Percentiles rank a stretch among this genome's conserved stretches.
phyloP scores from a whole-genome alignment of 1,140 invertebrate species.

The Drosophila ercepeae region DNA sequence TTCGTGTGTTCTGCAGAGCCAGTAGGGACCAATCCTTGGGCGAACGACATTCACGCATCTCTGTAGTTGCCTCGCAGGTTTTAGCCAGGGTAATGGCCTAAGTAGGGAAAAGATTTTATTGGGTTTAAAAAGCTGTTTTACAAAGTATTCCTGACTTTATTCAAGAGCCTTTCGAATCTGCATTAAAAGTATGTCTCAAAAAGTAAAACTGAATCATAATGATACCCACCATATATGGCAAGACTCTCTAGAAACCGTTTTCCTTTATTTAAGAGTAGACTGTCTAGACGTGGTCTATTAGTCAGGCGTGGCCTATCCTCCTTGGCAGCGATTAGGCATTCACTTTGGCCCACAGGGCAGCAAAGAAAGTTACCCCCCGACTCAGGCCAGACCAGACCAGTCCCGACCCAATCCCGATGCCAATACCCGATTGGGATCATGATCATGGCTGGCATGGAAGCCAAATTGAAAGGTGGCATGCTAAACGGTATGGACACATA shows the following conservation, averaged over 20 bases:
- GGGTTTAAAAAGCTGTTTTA: background rate
- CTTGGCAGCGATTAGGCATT: slow-evolving; percentile 61
- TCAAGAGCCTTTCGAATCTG: too few species aligned
- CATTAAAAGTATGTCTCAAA: background rate
- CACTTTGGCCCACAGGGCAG: slow-evolving; percentile 63
- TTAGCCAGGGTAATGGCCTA: slow-evolving; percentile 94
- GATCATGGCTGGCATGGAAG: slow-evolving; percentile 39
- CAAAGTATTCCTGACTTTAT: too few species aligned
- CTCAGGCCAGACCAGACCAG: background rate
- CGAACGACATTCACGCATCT: slow-evolving; percentile 94
- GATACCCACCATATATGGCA: background rate
- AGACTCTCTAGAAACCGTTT: too few species aligned
- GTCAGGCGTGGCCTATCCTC: slow-evolving; percentile 22
- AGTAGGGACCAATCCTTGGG: slow-evolving; percentile 96
- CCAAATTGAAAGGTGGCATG: slow-evolving; percentile 75
- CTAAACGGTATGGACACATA: slow-evolving; percentile 54
- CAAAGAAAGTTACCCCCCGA: slow-evolving; percentile 62
- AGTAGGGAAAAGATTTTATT: background rate
- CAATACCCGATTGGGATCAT: slow-evolving; percentile 4
- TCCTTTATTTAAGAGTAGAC: slow-evolving; percentile 17
- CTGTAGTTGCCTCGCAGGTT: slow-evolving; percentile 94
- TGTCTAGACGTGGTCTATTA: slow-evolving; percentile 63
- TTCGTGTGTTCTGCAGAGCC: slow-evolving; percentile 95
- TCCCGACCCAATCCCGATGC: background rate
- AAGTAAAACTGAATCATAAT: slow-evolving; percentile 11